These are phyloP conservation scores for Carcina quercana DNA, from an alignment of 2,888 invertebrate species.

Conservation along the genomic window DNA sequence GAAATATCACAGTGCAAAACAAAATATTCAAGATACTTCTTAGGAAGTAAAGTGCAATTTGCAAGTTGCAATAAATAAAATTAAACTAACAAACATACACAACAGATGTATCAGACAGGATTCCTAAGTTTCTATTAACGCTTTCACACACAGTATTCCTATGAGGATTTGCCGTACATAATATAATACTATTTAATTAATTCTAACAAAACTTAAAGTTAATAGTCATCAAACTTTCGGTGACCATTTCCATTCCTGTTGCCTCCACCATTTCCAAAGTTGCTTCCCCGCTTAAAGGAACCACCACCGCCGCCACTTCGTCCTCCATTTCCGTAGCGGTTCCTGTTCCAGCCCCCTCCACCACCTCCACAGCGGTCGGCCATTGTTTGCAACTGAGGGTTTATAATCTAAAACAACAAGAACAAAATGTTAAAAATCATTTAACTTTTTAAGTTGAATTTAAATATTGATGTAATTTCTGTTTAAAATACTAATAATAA, in stretches of 20 bases:
- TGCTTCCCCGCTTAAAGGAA: slow-evolving; percentile 63
- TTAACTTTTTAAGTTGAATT: too few relatives aligned
- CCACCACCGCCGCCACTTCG: slow-evolving; percentile 65
- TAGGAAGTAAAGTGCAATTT: slow-evolving; percentile 23
- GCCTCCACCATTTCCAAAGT: slow-evolving; percentile 56
- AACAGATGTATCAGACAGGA: slow-evolving; percentile 28
- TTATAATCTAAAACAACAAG: slow-evolving; percentile 77
- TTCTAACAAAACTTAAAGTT: slow-evolving; percentile 25
- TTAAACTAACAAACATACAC: slow-evolving; percentile 20
- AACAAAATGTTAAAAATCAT: background rate
- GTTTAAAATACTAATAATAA: too few relatives aligned
- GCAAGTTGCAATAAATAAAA: slow-evolving; percentile 35
- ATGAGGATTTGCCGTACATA: slow-evolving; percentile 57
- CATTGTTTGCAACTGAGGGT: slow-evolving; percentile 89
- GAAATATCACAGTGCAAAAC: slow-evolving; percentile 66
- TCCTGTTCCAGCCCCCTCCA: slow-evolving; percentile 74
- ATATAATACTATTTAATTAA: slow-evolving; percentile 4
- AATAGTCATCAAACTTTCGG: slow-evolving; percentile 63
- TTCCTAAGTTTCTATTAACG: slow-evolving; percentile 26
- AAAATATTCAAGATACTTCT: slow-evolving; percentile 28
- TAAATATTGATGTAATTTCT: too few relatives aligned
- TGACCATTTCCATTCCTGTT: slow-evolving; percentile 53
- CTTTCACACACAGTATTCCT: slow-evolving; percentile 48
- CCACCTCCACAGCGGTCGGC: slow-evolving; percentile 79
- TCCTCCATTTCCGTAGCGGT: slow-evolving; percentile 56